Evolutionary conservation across 2,888 invertebrate genomes (phyloP).

Genomic region (Eupeodes latifasciatus): DNA sequence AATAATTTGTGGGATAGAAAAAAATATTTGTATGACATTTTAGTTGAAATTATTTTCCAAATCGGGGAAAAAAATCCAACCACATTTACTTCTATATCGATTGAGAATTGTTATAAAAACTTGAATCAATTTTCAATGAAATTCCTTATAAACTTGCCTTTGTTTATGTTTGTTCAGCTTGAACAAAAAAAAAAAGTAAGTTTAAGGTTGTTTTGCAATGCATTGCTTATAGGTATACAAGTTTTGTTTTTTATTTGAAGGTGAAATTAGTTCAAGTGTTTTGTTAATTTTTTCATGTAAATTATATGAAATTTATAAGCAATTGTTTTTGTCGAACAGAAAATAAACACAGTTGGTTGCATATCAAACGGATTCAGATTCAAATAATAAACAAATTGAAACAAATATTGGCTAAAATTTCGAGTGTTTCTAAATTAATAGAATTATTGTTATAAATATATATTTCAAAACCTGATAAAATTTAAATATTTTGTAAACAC

Average conservation of each 20-base stretch:
- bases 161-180: conserved; percentile 10
- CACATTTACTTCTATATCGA: not conserved
- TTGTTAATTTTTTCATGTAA: not conserved
- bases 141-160: not conserved
- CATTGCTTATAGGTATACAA: not conserved
- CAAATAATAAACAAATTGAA: not conserved
- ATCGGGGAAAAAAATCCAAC: too few relatives aligned
- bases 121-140: not conserved
- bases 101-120: not conserved
- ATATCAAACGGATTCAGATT: not conserved
- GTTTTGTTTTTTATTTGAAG: not conserved
- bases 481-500: not conserved
- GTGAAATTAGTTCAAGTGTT: not conserved
- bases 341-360: not conserved
- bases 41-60: too few relatives aligned
- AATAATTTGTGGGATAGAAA: too few relatives aligned
- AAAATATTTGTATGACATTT: not conserved
- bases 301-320: not conserved
- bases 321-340: too few relatives aligned
- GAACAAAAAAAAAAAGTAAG: not conserved
- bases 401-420: too few relatives aligned
- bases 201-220: not conserved
- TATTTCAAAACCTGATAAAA: not conserved
- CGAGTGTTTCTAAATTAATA: not conserved
- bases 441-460: not conserved